Percentiles rank a stretch among this genome's conserved stretches.
Evolutionary conservation across 2,797 vertebrate species (phyloP).

Genomic region (Muscicapa comitata): DNA sequence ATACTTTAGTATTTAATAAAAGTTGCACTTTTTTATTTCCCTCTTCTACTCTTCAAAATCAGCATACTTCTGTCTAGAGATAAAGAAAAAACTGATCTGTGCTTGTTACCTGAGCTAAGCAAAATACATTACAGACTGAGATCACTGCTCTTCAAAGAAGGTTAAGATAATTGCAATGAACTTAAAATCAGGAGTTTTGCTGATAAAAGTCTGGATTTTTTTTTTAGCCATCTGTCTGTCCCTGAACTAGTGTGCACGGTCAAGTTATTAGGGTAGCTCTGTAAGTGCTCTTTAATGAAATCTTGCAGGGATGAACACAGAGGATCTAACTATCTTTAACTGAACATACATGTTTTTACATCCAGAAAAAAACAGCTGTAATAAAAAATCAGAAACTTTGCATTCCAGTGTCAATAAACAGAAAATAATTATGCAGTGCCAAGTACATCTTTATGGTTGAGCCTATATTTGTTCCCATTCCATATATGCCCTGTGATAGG

Average conservation of each 20-base stretch:
- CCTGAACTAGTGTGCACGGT: not conserved
- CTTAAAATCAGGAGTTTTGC: not conserved
- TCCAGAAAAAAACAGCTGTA: not conserved
- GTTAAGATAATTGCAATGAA: not conserved
- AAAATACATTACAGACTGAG: not conserved
- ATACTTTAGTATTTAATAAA: not conserved
- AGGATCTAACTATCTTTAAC: not conserved
- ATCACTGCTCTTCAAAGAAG: not conserved
- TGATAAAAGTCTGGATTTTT: not conserved
- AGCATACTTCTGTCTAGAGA: not conserved
- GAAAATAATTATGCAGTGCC: not conserved
- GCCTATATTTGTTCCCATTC: not conserved
- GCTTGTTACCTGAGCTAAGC: not conserved
- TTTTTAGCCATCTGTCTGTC: not conserved
- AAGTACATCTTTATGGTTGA: not conserved
- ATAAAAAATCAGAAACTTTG: not conserved
- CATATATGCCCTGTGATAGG: fast-evolving
- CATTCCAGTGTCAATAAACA: not conserved
- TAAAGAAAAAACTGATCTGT: not conserved
- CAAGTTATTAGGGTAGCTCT: not conserved
- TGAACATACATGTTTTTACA: not conserved
- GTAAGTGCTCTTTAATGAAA: not conserved
- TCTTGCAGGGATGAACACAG: not conserved
- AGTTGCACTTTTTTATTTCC: not conserved
- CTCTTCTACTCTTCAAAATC: not conserved